Base-by-base conservation (phyloP, 2,797 vertebrate genomes). In the Leucoraja ocellata region DNA sequence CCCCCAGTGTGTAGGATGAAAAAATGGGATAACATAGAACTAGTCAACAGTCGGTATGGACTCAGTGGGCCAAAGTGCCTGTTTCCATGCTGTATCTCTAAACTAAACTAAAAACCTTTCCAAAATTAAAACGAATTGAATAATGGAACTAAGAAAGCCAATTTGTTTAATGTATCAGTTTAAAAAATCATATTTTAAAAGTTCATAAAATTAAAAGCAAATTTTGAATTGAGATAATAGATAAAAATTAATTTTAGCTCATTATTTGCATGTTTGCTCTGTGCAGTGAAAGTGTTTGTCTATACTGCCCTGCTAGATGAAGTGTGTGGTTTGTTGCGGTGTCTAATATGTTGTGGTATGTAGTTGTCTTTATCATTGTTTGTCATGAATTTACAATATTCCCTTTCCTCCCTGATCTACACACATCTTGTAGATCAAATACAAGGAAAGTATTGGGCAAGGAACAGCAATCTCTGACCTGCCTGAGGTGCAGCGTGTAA, bases 351-450 rank as follows among this genome's bases (percentile, higher is more conserved):
- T 68, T 65, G 63, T 10, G 61, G 21, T 58, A 7, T 74, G 68
- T 63, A 28, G 23, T 54, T 71, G 71, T 28, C 25, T 46, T 54
- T 76, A 21, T 92, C 39, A 94, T 94, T 71, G 94, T 94, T 79
- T 88, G 94, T 90, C 94, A 90, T 94, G 84, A 94, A 93, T 93
- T 94, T 91, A n/a, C 94, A 94, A 90, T 13, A 21, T 94, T 94
- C 93, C 65, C 93, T 93, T 94, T 79, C 78, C 93, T 83, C 54
- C 32, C 78, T 68, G 68, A 39, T 93, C 93, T 73, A 25, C 93
- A 39, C 58, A 36, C 61, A 39, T 39, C 65, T 84, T 90, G 74
- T 88, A 93, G 93, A 88, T 93, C 74, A 63, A 84, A 63, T 93
- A 93, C 73, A 93, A 93, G 84, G 93, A 86, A 71, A 73, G 61